Percentiles rank a stretch among this genome's conserved stretches.
Conservation (phyloP, 1,140 invertebrate species). For the Megalopta genalis region DNA sequence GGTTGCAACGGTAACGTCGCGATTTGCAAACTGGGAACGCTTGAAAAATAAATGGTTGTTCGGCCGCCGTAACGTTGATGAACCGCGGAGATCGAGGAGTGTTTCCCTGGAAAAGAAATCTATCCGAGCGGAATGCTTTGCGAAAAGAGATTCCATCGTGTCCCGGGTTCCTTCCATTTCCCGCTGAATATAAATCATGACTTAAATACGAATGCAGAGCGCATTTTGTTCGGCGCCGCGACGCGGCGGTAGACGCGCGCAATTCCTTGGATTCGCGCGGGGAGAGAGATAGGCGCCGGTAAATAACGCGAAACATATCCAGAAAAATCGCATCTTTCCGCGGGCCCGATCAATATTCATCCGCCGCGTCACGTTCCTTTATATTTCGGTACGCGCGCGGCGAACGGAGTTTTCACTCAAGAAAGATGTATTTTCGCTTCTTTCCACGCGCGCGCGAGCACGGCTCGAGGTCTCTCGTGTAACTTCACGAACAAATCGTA, state of each 20-base stretch:
- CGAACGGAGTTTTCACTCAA: slow-evolving; percentile 29
- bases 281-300: no score
- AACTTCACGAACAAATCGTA: slow-evolving; percentile 36
- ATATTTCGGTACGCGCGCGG: neutral
- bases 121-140: no score
- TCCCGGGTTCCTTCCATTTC: neutral
- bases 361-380: neutral
- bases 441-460: no score
- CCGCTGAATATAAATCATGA: slow-evolving; percentile 9
- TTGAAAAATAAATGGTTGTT: no score
- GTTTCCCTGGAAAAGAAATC: neutral
- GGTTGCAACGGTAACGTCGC: no score
- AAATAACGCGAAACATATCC: slow-evolving; percentile 23
- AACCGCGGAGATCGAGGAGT: no score
- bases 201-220: slow-evolving; percentile 16
- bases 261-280: neutral
- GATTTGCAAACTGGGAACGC: no score
- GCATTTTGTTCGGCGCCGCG: neutral
- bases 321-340: slow-evolving; percentile 32
- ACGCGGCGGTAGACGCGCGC: neutral
- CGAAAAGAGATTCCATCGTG: neutral
- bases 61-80: neutral
- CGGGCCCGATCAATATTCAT: slow-evolving; percentile 44
- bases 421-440: slow-evolving; percentile 18
- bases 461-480: neutral